phyloP scores from a whole-genome alignment of 2,888 invertebrate genomes.

The Creontiades dilutus region DNA sequence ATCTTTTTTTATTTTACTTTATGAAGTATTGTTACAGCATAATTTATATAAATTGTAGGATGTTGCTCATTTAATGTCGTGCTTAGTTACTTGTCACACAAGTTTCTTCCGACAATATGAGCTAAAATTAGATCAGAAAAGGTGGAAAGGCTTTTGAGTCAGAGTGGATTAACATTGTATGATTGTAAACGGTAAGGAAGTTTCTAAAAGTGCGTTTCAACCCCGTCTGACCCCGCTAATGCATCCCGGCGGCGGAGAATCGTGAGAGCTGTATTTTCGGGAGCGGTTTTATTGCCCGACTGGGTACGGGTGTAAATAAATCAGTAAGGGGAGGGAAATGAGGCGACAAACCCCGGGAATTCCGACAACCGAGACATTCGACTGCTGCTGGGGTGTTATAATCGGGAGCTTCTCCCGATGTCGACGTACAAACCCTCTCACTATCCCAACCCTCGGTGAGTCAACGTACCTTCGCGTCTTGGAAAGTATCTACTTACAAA shows the following conservation, averaged over 20 bases:
- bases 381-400: not conserved
- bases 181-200: not conserved
- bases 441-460: too few species aligned
- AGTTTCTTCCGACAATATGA: too few species aligned
- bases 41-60: too few species aligned
- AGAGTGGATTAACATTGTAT: conserved; percentile 13
- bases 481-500: too few species aligned
- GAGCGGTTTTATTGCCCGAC: conserved; percentile 13
- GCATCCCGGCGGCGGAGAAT: not conserved
- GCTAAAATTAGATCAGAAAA: too few species aligned
- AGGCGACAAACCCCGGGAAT: not conserved
- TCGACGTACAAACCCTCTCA: too few species aligned
- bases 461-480: too few species aligned
- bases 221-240: not conserved
- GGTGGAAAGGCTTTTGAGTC: not conserved
- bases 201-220: not conserved
- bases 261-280: conserved; percentile 10
- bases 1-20: too few species aligned
- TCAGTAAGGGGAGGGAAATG: conserved; percentile 13
- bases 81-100: too few species aligned
- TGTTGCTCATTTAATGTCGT: too few species aligned
- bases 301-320: conserved; percentile 5
- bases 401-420: too few species aligned
- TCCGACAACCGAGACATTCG: not conserved
- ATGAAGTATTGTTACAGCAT: too few species aligned